Evolutionary conservation across 2,888 invertebrate genomes (phyloP).

Genomic region (Lumbricus terrestris): DNA sequence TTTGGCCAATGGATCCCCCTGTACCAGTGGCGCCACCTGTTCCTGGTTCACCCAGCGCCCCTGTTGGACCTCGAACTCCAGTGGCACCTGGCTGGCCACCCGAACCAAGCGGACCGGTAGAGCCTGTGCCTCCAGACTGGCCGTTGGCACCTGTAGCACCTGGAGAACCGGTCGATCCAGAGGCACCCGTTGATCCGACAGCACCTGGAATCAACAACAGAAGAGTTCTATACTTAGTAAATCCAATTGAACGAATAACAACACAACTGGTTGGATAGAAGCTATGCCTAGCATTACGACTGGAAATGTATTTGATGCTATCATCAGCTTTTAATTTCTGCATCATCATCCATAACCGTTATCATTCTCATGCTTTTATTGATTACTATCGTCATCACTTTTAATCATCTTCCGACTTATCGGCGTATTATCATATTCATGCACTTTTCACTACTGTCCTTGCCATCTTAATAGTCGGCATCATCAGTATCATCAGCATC

Average conservation of each 20-base stretch:
- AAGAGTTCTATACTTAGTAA: background rate
- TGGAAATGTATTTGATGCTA: background rate
- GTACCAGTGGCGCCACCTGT: background rate
- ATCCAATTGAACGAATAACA: background rate
- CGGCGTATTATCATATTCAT: background rate
- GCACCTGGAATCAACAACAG: background rate
- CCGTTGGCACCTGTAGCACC: conserved; percentile 18
- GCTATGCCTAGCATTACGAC: no score
- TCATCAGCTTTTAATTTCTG: background rate
- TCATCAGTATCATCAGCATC: background rate
- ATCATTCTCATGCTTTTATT: background rate
- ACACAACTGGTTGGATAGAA: no score
- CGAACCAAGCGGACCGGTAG: background rate
- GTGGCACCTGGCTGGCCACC: background rate
- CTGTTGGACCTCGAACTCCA: background rate
- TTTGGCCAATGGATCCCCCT: background rate
- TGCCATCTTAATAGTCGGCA: no score
- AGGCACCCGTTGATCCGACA: conserved; percentile 15
- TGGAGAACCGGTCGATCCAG: background rate
- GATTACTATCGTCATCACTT: background rate
- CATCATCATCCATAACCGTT: background rate
- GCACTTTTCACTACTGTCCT: no score
- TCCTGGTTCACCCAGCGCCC: background rate
- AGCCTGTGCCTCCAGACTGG: conserved; percentile 9
- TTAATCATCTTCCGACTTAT: background rate